These are phyloP conservation scores for Talpa occidentalis DNA, from an alignment of 2,113 vertebrate genomes.

Conservation along the genomic window DNA sequence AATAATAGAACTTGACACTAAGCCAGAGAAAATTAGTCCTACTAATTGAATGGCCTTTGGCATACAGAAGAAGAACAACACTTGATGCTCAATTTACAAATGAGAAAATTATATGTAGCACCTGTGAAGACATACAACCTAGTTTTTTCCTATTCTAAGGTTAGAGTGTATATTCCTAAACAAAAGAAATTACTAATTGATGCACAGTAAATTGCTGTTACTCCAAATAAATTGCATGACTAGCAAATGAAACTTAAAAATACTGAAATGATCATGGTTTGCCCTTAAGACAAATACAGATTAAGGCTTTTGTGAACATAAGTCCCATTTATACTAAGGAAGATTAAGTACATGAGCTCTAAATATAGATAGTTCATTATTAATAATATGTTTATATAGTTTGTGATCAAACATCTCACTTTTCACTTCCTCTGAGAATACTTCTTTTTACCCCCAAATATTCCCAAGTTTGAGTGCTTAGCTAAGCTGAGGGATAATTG, in stretches of 20 bases:
- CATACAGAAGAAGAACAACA: not conserved
- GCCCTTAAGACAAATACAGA: not conserved
- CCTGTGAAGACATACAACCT: constrained; percentile 3
- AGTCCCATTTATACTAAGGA: not conserved
- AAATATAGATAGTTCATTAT: not conserved
- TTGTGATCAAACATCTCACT: not conserved
- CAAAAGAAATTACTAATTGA: constrained; percentile 47
- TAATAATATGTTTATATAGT: not conserved
- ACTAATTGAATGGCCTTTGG: constrained; percentile 72
- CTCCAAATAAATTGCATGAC: constrained; percentile 24
- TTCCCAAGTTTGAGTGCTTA: not conserved
- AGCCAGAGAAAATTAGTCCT: constrained; percentile 67
- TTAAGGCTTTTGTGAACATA: not conserved
- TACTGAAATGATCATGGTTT: not conserved
- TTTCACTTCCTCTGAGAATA: not conserved
- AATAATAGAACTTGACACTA: constrained; percentile 60
- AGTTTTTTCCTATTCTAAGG: not conserved
- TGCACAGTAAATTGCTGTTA: not conserved
- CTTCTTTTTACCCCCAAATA: not conserved
- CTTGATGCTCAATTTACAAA: constrained; percentile 61
- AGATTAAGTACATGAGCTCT: not conserved
- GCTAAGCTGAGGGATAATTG: not conserved
- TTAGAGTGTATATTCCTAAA: not conserved
- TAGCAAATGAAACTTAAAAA: constrained; percentile 3
- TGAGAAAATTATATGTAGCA: constrained; percentile 43